Base-by-base conservation (phyloP, 2,888 invertebrate genomes). In the Agrilus cyanescens region DNA sequence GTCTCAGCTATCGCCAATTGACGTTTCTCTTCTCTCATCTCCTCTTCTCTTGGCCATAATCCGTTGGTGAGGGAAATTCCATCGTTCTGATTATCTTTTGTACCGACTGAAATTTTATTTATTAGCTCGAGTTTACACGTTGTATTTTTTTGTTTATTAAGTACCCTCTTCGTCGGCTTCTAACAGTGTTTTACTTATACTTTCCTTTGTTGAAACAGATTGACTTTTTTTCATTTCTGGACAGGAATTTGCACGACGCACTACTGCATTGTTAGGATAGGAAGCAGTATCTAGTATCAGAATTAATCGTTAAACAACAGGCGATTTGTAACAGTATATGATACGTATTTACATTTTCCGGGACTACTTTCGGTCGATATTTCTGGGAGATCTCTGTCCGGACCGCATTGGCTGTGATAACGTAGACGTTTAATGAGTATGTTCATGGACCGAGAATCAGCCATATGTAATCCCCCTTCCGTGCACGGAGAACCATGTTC, bases 161-260 rank as follows among this genome's bases (percentile, higher is more conserved):
- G n/a, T n/a, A 10, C 29, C 45, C 37, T 63, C 62, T 51, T 67
- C 67, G 44, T 68, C 68, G 12, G 60, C 62, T 53, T 68, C 68
- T 47, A 63, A 59, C 42, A 68, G 55, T 13, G 63, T 58, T 49
- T 57, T 60, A 45, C 51, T 56, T 18, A 53, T 55, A 48, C 41
- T 46, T 39, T 48, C 48, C 41, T 43, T 46, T 37, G 53, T 51
- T 36, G 56, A 47, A 43, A 52, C 49, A 13, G 55, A 51, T 39
- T 57, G 60, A 42, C 54, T 51, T 54, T 71, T 69, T 53, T 72
- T 70, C 53, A 79, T 72, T 49, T 79, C 76, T 1, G 82, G 78
- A 53, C 80, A 81, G 3, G 82, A 82, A 54, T 74, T 74, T n/a
- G 78, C 72, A 43, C 79, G 69, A 20, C 76, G 70, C 36, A 78